Percentiles rank a stretch among this genome's conserved stretches.
Evolutionary conservation across 92 coral and sea anemone genomes (phyloP).

Genomic region (Plumapathes pennacea): DNA sequence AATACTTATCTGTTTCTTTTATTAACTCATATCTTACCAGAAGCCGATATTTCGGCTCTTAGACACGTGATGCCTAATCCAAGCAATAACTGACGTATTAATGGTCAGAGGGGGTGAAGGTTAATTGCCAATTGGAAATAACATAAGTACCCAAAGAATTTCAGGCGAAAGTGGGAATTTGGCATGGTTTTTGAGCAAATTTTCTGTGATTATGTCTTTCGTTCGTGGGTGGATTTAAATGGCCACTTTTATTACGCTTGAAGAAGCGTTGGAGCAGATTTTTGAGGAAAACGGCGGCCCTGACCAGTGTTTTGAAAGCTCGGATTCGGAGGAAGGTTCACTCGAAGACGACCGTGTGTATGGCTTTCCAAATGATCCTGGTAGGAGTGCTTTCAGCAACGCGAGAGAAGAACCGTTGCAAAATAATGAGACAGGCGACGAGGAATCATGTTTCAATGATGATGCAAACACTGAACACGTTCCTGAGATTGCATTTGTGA

Average conservation of each 20-base stretch:
- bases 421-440: too few relatives aligned
- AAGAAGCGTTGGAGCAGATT: constrained; percentile 1
- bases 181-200: neutral
- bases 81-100: constrained; percentile 1
- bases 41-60: constrained; percentile 3
- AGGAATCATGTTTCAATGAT: neutral
- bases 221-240: constrained; percentile 4
- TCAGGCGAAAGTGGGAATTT: constrained; percentile 3
- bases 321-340: constrained; percentile 2
- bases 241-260: constrained; percentile 1
- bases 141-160: constrained; percentile 1
- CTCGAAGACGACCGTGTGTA: constrained; percentile 6
- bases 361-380: constrained; percentile 9
- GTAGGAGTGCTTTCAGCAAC: constrained; percentile 2
- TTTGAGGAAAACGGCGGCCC: neutral
- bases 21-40: constrained; percentile 7
- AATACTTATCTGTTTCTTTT: too few relatives aligned
- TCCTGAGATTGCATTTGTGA: constrained; percentile 2
- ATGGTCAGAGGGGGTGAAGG: constrained; percentile 3
- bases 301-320: constrained; percentile 5
- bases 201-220: constrained; percentile 3
- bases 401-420: too few relatives aligned
- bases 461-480: neutral
- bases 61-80: too few relatives aligned
- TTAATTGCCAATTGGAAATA: constrained; percentile 1